These are phyloP conservation scores for Enchytraeus crypticus DNA, from an alignment of 2,888 invertebrate species.

Conservation along the genomic window DNA sequence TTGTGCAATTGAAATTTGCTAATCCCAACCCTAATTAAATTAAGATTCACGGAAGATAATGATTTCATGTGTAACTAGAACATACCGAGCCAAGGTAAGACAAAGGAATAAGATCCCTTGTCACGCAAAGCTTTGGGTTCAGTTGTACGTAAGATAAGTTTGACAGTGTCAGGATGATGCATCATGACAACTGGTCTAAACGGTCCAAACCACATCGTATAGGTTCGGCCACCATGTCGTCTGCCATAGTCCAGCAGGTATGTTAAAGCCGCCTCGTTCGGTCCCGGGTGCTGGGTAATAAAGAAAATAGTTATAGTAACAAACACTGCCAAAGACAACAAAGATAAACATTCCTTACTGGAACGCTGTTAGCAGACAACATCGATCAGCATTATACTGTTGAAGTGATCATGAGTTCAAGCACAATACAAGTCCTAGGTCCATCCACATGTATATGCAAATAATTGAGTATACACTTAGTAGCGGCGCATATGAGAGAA, in stretches of 20 bases:
- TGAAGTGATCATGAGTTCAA: too few relatives aligned
- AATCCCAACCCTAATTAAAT: too few relatives aligned
- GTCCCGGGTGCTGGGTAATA: background rate
- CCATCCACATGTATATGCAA: too few relatives aligned
- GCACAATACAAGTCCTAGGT: too few relatives aligned
- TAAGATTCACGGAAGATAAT: too few relatives aligned
- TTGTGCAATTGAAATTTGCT: too few relatives aligned
- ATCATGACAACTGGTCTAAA: background rate
- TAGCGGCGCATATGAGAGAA: too few relatives aligned
- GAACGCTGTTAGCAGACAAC: background rate
- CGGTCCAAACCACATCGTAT: background rate
- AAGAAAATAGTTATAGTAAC: background rate
- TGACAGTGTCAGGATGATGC: slow-evolving; percentile 1
- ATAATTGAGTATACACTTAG: too few relatives aligned
- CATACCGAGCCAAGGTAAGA: background rate
- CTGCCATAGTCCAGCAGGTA: background rate
- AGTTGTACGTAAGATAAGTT: background rate
- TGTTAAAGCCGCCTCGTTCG: background rate
- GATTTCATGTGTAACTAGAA: too few relatives aligned
- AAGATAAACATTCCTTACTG: background rate
- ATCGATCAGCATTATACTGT: too few relatives aligned
- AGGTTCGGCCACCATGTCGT: background rate
- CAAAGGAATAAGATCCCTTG: background rate
- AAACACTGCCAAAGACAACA: background rate
- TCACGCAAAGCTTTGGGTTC: background rate